These are phyloP conservation scores for Megaceryle torquata DNA, from an alignment of 2,113 vertebrate genomes.

Conservation along the genomic window DNA sequence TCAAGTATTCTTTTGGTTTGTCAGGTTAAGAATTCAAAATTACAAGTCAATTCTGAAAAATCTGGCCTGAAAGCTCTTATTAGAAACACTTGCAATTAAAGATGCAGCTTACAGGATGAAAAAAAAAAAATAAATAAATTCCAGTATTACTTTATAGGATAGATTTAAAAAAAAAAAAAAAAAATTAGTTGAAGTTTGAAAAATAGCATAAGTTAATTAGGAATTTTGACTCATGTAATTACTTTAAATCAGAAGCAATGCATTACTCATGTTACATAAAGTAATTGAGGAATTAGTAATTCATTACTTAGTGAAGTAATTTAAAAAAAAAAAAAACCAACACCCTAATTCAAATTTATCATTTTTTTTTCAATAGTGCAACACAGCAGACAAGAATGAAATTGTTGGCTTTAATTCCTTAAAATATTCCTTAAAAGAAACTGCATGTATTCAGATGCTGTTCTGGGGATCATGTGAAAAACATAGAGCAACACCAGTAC, in stretches of 20 bases:
- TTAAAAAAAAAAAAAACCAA: too few species aligned
- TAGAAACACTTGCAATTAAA: background rate
- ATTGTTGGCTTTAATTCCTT: background rate
- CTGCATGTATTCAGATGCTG: background rate
- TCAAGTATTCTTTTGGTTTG: background rate
- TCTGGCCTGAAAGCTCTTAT: background rate
- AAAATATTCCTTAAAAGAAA: background rate
- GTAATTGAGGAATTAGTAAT: constrained; percentile 46
- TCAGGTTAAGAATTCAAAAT: background rate
- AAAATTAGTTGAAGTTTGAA: constrained; percentile 12
- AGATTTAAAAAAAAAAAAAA: background rate
- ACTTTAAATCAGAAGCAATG: constrained; percentile 28
- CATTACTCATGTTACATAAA: constrained; percentile 27
- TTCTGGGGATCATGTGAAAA: background rate
- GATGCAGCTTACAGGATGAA: background rate
- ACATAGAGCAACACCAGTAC: background rate
- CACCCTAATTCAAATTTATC: background rate
- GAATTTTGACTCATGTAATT: constrained; percentile 49
- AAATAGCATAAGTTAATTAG: constrained; percentile 19
- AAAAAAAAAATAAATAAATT: background rate
- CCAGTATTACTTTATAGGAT: background rate
- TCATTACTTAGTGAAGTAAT: constrained; percentile 37
- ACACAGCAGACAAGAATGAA: background rate
- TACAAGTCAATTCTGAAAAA: background rate
- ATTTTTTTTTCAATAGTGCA: background rate